Evolutionary conservation across 2,113 vertebrate genomes (phyloP).

Genomic region (Brachionichthys hirsutus): DNA sequence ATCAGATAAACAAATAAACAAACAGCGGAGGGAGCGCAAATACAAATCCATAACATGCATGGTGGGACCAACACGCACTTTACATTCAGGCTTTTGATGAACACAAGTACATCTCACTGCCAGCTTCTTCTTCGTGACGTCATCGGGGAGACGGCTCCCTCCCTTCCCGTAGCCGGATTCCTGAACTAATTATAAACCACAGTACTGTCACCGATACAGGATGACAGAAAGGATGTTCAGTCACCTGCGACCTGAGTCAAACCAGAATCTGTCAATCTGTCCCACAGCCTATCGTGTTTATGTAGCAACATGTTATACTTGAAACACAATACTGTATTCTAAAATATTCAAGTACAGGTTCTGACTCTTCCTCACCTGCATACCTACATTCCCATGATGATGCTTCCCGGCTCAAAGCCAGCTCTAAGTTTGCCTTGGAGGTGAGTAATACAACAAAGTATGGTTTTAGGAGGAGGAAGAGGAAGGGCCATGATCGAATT

Average conservation of each 20-base stretch:
- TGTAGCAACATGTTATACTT: neutral
- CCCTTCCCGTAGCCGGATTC: slow-evolving; percentile 30
- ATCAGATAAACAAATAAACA: neutral
- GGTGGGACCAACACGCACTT: neutral
- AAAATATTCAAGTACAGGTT: neutral
- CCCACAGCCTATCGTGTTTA: neutral
- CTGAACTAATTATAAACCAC: slow-evolving; percentile 27
- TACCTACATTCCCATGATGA: neutral
- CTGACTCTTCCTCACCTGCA: neutral
- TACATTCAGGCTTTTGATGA: neutral
- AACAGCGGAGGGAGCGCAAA: neutral
- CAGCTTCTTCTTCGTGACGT: slow-evolving; percentile 26
- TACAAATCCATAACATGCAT: neutral
- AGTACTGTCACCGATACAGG: slow-evolving; percentile 28
- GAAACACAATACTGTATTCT: neutral
- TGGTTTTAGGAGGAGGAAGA: slow-evolving; percentile 32
- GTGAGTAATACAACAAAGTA: slow-evolving; percentile 31
- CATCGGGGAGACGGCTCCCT: slow-evolving; percentile 18
- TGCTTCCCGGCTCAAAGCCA: neutral
- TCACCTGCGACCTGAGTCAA: slow-evolving; percentile 14
- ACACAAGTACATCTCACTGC: slow-evolving; percentile 1
- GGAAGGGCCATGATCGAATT: slow-evolving; percentile 37
- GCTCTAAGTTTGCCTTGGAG: neutral
- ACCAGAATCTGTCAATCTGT: neutral
- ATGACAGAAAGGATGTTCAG: slow-evolving; percentile 34